Evolutionary conservation across 2,113 vertebrate genomes (phyloP), one percentile per base, ranked within the genome.

Genomic region (Columba livia): DNA sequence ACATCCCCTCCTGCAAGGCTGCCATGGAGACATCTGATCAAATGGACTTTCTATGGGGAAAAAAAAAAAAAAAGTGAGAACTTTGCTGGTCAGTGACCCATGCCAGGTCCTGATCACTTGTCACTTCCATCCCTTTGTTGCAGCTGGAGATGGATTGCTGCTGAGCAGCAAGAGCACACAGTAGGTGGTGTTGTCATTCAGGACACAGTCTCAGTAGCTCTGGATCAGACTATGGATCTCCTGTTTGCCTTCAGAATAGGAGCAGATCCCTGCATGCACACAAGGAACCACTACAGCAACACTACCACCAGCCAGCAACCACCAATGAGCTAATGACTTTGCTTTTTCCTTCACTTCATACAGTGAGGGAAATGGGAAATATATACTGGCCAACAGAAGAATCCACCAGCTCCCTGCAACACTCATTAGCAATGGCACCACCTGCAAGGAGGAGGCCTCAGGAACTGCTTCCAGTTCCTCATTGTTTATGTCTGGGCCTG

Each of bases 51-150:
- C 65, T 28, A 44, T 1, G 6, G 28, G 9, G 10, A 9, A 23
- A 9, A 28, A 17, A 38, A 50, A 65, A 38, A 36, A 9, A 26
- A 4, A 44, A 90, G 79, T 2, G 25, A 82, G 85, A 93, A 86
- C 90, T 90, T 91, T 93, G 75, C 72, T 94, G 83, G 74, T 42
- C 96, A 90, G 86, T 97, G 94, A 96, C 96, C 96, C 96, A 95
- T 73, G 85, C 90, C 80, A 75, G 92, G 96, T 96, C 92, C 92
- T 85, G 90, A 92, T 94, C 94, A 92, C 94, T 91, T 96, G 96
- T 66, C 90, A 94, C 54, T 56, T 42, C 34, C 1, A 42, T 79
- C 70, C 61, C 83, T 97, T 96, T 97, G 94, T 96, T 97, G 69
- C 73, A 69, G 53, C 57, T 32, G n/a, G 65, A 96, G 84, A 97